Evolutionary conservation across 2,113 vertebrate genomes (phyloP), one percentile per base, ranked within the genome.

Genomic region (Barbus barbus): DNA sequence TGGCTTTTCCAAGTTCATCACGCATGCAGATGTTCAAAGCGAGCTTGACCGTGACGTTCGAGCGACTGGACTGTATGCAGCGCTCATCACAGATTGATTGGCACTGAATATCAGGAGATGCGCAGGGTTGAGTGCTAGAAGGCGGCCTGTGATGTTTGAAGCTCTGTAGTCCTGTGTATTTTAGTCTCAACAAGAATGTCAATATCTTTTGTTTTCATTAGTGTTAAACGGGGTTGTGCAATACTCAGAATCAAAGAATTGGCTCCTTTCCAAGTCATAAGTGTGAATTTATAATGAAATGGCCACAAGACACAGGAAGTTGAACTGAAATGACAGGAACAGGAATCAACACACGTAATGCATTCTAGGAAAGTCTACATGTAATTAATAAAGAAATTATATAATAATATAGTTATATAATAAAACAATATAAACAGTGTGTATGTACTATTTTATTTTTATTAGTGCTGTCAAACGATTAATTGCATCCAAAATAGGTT

Each of bases 51-150:
- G 7, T 18, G 9, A 65, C 26, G 53, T 46, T 16, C 16, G 28
- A 65, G 33, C 48, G 26, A 28, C 82, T 74, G 28, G 14, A 41
- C 41, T 44, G 41, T 44, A 44, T 44, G 41, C 41, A 44, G 0
- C 31, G 26, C 85, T 86, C 56, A 46, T 82, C 78, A 82, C 13
- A 56, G 74, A 13, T 44, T 51, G 38, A 65, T 84, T 84, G 53
- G 73, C 63, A 73, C 76, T 72, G 56, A 78, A 65, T 82, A 77
- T 51, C 48, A 18, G 41, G 28, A 63, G 24, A 38, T 75, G 56
- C 53, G 14, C n/a, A 14, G 76, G 53, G 61, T 72, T 18, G 24
- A 9, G 16, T 38, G 14, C n/a, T n/a, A n/a, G n/a, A n/a, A n/a
- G n/a, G n/a, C n/a, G n/a, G n/a, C 60, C 41, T 44, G 41, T 11